Percentiles rank a stretch among this genome's conserved stretches.
These are phyloP conservation scores for Oligia latruncula DNA, from an alignment of 2,888 invertebrate genomes.

Conservation along the genomic window DNA sequence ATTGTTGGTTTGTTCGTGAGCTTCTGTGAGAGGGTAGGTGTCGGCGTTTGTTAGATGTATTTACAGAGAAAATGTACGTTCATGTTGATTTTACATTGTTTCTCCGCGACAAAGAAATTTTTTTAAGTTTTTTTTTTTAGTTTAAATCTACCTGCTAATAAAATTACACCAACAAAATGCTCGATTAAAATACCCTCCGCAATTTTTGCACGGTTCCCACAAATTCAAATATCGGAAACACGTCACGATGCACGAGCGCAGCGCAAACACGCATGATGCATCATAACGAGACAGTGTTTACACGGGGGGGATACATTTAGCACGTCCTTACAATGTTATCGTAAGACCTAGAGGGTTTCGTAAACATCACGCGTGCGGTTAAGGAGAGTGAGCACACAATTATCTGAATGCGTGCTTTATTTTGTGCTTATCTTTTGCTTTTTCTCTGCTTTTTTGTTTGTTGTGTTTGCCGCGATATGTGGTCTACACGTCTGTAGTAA, in stretches of 20 bases:
- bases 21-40: constrained; percentile 45
- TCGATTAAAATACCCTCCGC: constrained; percentile 9
- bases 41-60: constrained; percentile 28
- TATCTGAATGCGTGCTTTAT: constrained; percentile 47
- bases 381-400: constrained; percentile 56
- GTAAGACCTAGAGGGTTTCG: constrained; percentile 62
- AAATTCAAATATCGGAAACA: constrained; percentile 56
- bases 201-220: constrained; percentile 49
- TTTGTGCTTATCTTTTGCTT: constrained; percentile 17
- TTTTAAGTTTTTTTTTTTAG: too few relatives aligned
- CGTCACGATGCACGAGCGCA: constrained; percentile 61
- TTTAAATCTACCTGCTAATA: neutral
- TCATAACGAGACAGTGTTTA: constrained; percentile 64
- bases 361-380: constrained; percentile 64
- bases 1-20: constrained; percentile 32
- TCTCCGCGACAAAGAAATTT: neutral
- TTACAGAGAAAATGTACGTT: neutral
- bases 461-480: constrained; percentile 35
- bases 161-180: neutral
- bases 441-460: constrained; percentile 29
- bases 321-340: constrained; percentile 71
- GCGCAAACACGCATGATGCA: constrained; percentile 63
- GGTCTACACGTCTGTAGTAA: constrained; percentile 28
- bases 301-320: constrained; percentile 66
- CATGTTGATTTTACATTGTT: neutral